Percentiles rank a stretch among this genome's conserved stretches.
Evolutionary conservation across 2,113 vertebrate species (phyloP).

Genomic region (Osmerus mordax): DNA sequence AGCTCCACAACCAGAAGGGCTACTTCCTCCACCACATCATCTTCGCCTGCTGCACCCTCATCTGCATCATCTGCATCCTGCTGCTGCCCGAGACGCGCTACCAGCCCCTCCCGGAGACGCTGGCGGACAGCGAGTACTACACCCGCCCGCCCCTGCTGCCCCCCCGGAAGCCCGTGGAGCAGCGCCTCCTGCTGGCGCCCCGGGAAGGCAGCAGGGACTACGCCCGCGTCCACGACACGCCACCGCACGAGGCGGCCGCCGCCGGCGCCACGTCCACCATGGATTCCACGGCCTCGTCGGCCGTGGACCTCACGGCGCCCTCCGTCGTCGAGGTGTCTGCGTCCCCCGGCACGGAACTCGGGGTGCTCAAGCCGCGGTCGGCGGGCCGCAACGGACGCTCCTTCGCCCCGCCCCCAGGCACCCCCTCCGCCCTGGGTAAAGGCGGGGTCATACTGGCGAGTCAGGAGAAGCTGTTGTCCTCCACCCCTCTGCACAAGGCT

Average conservation of each 20-base stretch:
- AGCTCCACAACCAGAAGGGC: conserved; percentile 98
- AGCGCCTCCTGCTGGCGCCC: conserved; percentile 80
- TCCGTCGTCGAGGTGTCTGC: conserved; percentile 9
- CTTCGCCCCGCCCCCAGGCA: conserved; percentile 9
- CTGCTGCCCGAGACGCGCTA: conserved; percentile 90
- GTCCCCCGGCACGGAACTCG: conserved; percentile 18
- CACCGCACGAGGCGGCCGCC: conserved; percentile 61
- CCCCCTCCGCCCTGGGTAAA: conserved; percentile 19
- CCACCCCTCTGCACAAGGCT: conserved; percentile 51
- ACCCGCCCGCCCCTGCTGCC: conserved; percentile 85
- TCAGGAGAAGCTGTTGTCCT: conserved; percentile 54
- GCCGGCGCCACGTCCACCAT: conserved; percentile 57
- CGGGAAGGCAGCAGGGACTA: conserved; percentile 86
- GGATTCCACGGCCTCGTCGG: conserved; percentile 69
- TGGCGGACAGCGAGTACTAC: conserved; percentile 86
- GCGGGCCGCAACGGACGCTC: conserved; percentile 48
- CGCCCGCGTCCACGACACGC: conserved; percentile 78
- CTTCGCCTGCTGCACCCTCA: conserved; percentile 97
- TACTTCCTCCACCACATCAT: conserved; percentile 99
- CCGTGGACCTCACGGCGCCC: conserved; percentile 49
- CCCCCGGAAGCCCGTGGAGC: conserved; percentile 81
- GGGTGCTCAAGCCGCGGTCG: conserved; percentile 20
- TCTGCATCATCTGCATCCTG: conserved; percentile 98
- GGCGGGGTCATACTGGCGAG: conserved; percentile 28
- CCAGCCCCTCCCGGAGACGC: conserved; percentile 88